Base-by-base conservation (phyloP, 2,113 vertebrate species). In the Notarius lentiginosus region DNA sequence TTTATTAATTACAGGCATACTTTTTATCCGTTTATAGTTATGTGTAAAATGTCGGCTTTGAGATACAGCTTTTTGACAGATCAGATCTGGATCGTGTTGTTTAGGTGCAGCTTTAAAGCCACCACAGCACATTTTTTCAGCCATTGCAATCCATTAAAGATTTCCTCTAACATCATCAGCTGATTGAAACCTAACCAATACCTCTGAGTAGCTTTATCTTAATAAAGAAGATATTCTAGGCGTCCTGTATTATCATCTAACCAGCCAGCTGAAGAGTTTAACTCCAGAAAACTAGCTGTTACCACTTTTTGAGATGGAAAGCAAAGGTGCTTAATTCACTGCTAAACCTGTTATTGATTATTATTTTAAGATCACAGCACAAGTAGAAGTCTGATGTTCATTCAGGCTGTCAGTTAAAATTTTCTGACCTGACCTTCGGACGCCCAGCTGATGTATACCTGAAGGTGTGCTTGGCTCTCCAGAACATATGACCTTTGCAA, bases 381-480 rank as follows among this genome's bases (percentile, higher is more conserved):
- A 7, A 77, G 75, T 53, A n/a, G n/a, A 55, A 53, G 49, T 12
- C 76, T 56, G 53, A 79, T 79, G 56, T 20, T 18, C 49, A 51
- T 51, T 14, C 0, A 15, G 1, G 7, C 55, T 30, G 5, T 53
- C n/a, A 53, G 27, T 51, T 20, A 6, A 4, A 77, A 24, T 6
- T 53, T 79, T 79, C 58, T 27, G 22, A 24, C 34, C 24, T 86
- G 66, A 30, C 55, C 85, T 86, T 81, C 51, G 79, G 27, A 55
- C 63, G 49, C 18, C 9, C 8, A 24, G 9, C 27, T 58, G 55
- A 53, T 24, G n/a, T 58, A 65, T 70, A 24, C 65, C 18, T 9
- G 10, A 75, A 51, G 70, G n/a, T 18, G 22, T 86, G 30, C 2
- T 60, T 5, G 9, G 30, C 53, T 15, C n/a, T 30, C 20, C 76